Conservation (phyloP, 1,140 invertebrate genomes). For the Pseudomyrmex flavicornis region DNA sequence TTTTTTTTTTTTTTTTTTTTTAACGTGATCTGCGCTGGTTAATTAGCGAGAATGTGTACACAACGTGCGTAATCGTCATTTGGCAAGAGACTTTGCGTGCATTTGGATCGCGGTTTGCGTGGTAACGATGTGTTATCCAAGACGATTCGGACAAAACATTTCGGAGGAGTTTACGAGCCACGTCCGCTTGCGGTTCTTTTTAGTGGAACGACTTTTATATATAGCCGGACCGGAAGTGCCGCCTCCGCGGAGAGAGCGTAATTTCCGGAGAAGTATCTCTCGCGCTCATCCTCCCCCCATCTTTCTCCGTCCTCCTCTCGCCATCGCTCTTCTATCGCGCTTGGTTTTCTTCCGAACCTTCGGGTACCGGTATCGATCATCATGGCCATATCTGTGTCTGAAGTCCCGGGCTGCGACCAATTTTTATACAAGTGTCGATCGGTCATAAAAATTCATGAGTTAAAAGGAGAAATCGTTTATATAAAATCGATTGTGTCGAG, state of each 20-base stretch:
- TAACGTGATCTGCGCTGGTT: no score
- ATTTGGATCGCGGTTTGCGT: not conserved
- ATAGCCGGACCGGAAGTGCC: slow-evolving; percentile 66
- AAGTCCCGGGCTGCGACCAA: slow-evolving; percentile 16
- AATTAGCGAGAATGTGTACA: no score
- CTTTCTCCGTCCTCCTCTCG: not conserved
- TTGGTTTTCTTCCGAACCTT: slow-evolving; percentile 39
- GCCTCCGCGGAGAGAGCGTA: slow-evolving; percentile 69
- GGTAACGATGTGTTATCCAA: slow-evolving; percentile 7
- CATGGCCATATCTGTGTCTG: slow-evolving; percentile 31
- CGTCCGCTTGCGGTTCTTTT: slow-evolving; percentile 36
- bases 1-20: not conserved
- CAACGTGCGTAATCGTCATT: not conserved
- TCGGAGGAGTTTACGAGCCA: slow-evolving; percentile 29
- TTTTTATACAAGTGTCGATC: slow-evolving; percentile 53
- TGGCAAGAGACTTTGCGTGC: not conserved
- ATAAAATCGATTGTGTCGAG: slow-evolving; percentile 25
- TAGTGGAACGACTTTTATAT: slow-evolving; percentile 64
- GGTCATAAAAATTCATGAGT: slow-evolving; percentile 52
- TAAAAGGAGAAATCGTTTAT: slow-evolving; percentile 25
- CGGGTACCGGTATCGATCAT: slow-evolving; percentile 64
- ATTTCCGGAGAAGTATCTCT: slow-evolving; percentile 77
- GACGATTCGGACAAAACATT: slow-evolving; percentile 46
- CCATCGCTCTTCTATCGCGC: not conserved
- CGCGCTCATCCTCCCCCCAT: slow-evolving; percentile 1